phyloP scores from a whole-genome alignment of 2,888 invertebrate genomes.

The Oegoconia quadripuncta region DNA sequence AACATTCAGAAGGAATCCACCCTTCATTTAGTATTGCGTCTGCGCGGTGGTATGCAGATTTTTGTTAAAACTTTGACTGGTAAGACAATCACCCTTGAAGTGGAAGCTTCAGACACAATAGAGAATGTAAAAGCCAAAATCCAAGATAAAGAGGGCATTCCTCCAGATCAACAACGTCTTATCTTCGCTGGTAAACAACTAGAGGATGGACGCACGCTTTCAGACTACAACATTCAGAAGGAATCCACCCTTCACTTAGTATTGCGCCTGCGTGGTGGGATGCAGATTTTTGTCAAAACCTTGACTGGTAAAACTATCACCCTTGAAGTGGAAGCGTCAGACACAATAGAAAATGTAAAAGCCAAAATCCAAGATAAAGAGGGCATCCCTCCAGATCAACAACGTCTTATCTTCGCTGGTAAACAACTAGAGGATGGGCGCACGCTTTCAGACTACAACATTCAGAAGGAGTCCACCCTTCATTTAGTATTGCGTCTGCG shows the following conservation, averaged over 20 bases:
- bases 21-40: conserved; percentile 30
- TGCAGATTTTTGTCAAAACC: conserved; percentile 31
- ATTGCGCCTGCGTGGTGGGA: conserved; percentile 26
- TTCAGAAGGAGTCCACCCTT: conserved; percentile 22
- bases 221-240: conserved; percentile 32
- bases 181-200: conserved; percentile 31
- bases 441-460: conserved; percentile 23
- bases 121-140: conserved; percentile 33
- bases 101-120: conserved; percentile 30
- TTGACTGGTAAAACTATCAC: conserved; percentile 30
- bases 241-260: conserved; percentile 30
- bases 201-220: conserved; percentile 30
- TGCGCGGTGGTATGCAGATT: conserved; percentile 32
- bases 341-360: conserved; percentile 28
- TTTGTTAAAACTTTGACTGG: conserved; percentile 30
- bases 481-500: conserved; percentile 17
- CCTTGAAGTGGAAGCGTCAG: conserved; percentile 25
- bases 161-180: conserved; percentile 29
- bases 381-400: conserved; percentile 29
- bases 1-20: conserved; percentile 36
- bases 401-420: conserved; percentile 26
- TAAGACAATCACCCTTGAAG: conserved; percentile 30
- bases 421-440: conserved; percentile 28
- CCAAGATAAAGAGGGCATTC: conserved; percentile 31
- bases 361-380: conserved; percentile 29